phyloP scores from a whole-genome alignment of 2,113 vertebrate genomes.

The Brachirus orientalis region DNA sequence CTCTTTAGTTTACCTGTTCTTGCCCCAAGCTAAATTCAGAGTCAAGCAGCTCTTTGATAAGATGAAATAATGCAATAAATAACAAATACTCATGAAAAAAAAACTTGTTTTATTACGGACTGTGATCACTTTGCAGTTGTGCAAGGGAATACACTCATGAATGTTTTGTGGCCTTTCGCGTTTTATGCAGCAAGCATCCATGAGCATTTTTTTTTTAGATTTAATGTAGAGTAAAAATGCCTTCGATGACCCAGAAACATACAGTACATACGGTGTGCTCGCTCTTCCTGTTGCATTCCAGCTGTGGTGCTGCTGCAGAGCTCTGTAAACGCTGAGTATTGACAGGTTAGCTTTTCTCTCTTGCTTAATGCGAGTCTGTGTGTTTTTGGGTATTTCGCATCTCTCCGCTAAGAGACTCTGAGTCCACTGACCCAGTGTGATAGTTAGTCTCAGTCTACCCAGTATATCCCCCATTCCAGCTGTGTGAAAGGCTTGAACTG shows the following conservation, averaged over 20 bases:
- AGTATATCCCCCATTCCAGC: neutral
- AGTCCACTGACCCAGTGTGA: slow-evolving; percentile 35
- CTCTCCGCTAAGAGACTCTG: slow-evolving; percentile 43
- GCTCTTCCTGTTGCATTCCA: slow-evolving; percentile 63
- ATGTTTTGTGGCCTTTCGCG: slow-evolving; percentile 1
- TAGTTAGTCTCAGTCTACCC: slow-evolving; percentile 8
- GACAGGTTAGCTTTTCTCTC: slow-evolving; percentile 30
- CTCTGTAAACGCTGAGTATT: slow-evolving; percentile 55
- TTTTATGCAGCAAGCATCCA: slow-evolving; percentile 26
- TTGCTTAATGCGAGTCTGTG: slow-evolving; percentile 18
- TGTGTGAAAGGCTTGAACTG: too few relatives aligned
- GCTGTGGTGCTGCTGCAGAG: slow-evolving; percentile 63
- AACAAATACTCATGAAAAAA: neutral
- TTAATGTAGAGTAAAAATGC: slow-evolving; percentile 29
- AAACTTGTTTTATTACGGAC: neutral
- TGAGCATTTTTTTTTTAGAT: slow-evolving; percentile 45
- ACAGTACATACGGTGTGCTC: slow-evolving; percentile 22
- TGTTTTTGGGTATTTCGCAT: slow-evolving; percentile 55
- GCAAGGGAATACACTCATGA: slow-evolving; percentile 6
- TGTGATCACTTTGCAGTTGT: slow-evolving; percentile 1
- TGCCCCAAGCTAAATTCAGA: slow-evolving; percentile 21
- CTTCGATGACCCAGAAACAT: slow-evolving; percentile 69
- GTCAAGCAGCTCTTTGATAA: slow-evolving; percentile 8
- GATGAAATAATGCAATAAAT: slow-evolving; percentile 5
- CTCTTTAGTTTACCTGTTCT: slow-evolving; percentile 35